A percentile compares a stretch with the other conserved stretches of the same genome.
These are phyloP conservation scores for Panulirus ornatus DNA, from an alignment of 1,140 invertebrate species.

Conservation along the genomic window DNA sequence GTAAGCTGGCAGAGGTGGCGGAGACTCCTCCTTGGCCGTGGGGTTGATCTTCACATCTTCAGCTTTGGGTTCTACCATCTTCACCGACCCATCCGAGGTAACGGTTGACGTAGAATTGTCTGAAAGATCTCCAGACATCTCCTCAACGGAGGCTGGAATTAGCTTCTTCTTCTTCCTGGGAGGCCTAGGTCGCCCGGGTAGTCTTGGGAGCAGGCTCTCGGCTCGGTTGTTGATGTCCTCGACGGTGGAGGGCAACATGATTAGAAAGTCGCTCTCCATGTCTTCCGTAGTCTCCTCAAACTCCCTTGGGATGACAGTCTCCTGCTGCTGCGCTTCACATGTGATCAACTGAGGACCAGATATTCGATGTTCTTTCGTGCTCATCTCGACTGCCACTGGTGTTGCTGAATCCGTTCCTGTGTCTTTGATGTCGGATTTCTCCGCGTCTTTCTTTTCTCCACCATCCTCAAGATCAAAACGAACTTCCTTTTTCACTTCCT, in stretches of 20 bases:
- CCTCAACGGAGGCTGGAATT: conserved; percentile 58
- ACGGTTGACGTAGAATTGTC: conserved; percentile 24
- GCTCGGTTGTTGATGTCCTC: conserved; percentile 54
- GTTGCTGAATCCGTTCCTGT: neutral
- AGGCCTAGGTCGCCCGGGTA: conserved; percentile 72
- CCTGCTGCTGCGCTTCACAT: conserved; percentile 50
- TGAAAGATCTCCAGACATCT: conserved; percentile 31
- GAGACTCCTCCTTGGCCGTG: conserved; percentile 52
- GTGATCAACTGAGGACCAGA: conserved; percentile 36
- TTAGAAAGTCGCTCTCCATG: conserved; percentile 2
- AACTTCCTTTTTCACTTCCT: conserved; percentile 73
- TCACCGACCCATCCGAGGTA: conserved; percentile 21
- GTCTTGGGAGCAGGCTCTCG: conserved; percentile 66
- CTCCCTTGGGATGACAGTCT: conserved; percentile 50
- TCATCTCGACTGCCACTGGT: neutral
- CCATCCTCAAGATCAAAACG: conserved; percentile 68
- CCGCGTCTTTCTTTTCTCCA: conserved; percentile 7
- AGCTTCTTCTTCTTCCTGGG: conserved; percentile 73
- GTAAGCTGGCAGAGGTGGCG: conserved; percentile 49
- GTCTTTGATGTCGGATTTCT: conserved; percentile 33
- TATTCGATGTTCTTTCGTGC: neutral
- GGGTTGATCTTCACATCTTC: conserved; percentile 15
- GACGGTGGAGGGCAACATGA: conserved; percentile 33
- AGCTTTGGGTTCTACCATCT: conserved; percentile 4
- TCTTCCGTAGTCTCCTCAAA: conserved; percentile 44